Evolutionary conservation across 1,140 invertebrate genomes (phyloP).

Genomic region (Probaryconus sp.): DNA sequence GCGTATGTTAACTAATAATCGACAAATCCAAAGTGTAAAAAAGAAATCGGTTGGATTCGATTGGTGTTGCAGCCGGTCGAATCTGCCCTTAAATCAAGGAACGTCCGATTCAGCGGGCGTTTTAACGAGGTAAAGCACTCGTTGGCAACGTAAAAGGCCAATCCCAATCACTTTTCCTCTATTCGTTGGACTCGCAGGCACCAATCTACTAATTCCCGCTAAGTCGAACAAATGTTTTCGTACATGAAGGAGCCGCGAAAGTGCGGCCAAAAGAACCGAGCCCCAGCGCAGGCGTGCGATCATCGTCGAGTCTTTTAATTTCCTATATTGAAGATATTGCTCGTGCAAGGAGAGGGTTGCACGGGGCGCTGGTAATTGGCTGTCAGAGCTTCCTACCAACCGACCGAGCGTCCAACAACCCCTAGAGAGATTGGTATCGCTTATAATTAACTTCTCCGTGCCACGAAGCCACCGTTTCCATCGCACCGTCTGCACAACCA

Average conservation of each 20-base stretch:
- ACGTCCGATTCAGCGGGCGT: constrained; percentile 65
- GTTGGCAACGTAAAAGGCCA: constrained; percentile 66
- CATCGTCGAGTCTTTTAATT: constrained; percentile 77
- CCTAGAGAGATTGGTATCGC: constrained; percentile 79
- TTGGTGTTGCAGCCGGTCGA: constrained; percentile 29
- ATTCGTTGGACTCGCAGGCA: constrained; percentile 56
- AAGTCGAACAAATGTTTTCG: constrained; percentile 72
- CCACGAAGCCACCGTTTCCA: constrained; percentile 78
- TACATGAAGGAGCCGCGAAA: constrained; percentile 47
- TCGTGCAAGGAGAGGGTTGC: constrained; percentile 70
- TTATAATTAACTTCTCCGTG: constrained; percentile 80
- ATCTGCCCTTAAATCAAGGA: constrained; percentile 60
- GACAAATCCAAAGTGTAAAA: background rate
- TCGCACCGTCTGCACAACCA: constrained; percentile 65
- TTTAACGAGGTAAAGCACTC: constrained; percentile 67
- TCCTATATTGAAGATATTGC: constrained; percentile 73
- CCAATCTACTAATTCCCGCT: constrained; percentile 73
- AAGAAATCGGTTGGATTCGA: constrained; percentile 23
- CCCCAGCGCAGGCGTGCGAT: constrained; percentile 62
- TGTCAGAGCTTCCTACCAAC: constrained; percentile 77
- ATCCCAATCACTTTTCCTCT: constrained; percentile 72
- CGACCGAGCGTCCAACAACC: constrained; percentile 74
- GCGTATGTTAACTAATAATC: no score
- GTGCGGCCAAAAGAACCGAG: constrained; percentile 25
- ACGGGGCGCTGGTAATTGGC: constrained; percentile 77